phyloP scores from a whole-genome alignment of 2,797 vertebrate species.

The Decapterus maruadsi region DNA sequence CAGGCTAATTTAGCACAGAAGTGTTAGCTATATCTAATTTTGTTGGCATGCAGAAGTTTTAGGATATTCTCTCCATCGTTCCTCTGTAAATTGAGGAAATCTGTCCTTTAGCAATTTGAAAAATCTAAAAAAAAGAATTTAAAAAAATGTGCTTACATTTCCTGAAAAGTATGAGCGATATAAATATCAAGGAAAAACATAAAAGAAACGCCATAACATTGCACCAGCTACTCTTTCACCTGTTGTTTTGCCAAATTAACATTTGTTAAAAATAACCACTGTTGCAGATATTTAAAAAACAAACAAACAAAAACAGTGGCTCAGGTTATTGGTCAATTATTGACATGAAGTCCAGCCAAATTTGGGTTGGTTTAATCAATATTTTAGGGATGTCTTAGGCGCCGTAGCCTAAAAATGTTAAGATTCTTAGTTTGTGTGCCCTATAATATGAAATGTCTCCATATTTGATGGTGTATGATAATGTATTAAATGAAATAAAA shows the following conservation, averaged over 20 bases:
- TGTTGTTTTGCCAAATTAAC: not conserved
- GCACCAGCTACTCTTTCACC: not conserved
- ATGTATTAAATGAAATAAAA: no score
- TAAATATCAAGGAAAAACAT: no score
- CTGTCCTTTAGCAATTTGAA: not conserved
- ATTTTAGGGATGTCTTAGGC: not conserved
- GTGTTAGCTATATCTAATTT: not conserved
- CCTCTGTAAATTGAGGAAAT: not conserved
- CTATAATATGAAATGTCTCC: no score
- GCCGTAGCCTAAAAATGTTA: no score
- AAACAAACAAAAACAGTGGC: no score
- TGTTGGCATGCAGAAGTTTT: not conserved
- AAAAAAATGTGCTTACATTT: not conserved
- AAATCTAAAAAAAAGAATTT: not conserved
- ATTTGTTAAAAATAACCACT: no score
- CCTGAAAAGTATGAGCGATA: not conserved
- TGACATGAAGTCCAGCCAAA: not conserved
- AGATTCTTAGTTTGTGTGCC: no score
- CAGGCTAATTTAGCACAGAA: not conserved
- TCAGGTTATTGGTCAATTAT: not conserved
- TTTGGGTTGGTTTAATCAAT: not conserved
- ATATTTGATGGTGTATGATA: no score
- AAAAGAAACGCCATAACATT: not conserved
- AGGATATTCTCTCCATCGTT: not conserved
- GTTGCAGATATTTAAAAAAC: no score